phyloP scores from a whole-genome alignment of 2,888 invertebrate genomes.

The Eristalinus aeneus region DNA sequence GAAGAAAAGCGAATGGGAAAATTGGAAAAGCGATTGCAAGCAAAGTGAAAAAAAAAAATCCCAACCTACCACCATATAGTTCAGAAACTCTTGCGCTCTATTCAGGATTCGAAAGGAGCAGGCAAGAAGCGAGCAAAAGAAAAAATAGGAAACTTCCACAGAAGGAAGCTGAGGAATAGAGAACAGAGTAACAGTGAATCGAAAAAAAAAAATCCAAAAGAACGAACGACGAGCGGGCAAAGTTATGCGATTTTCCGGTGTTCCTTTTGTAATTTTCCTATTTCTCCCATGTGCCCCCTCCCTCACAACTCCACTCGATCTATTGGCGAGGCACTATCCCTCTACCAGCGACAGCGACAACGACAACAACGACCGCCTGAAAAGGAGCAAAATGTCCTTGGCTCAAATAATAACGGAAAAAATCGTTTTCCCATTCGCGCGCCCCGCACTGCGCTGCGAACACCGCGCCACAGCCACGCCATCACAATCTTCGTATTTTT shows the following conservation, averaged over 20 bases:
- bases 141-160: constrained; percentile 48
- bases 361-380: constrained; percentile 8
- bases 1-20: constrained; percentile 61
- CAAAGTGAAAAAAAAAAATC: constrained; percentile 21
- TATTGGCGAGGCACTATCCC: constrained; percentile 34
- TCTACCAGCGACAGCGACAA: background rate
- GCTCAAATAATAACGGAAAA: constrained; percentile 68
- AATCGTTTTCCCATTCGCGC: constrained; percentile 65
- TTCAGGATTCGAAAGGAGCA: constrained; percentile 59
- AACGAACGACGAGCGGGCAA: constrained; percentile 50
- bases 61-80: constrained; percentile 3
- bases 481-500: constrained; percentile 23
- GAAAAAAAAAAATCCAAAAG: background rate
- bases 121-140: constrained; percentile 36
- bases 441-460: background rate
- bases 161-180: constrained; percentile 30
- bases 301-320: too few relatives aligned
- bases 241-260: constrained; percentile 63
- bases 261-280: constrained; percentile 55
- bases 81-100: constrained; percentile 32
- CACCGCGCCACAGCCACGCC: background rate
- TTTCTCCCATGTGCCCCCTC: too few relatives aligned
- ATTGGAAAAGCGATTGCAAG: constrained; percentile 57
- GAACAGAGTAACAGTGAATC: background rate
- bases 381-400: constrained; percentile 68